Percentiles rank a stretch among this genome's conserved stretches.
Evolutionary conservation across 35 echinoderm and acorn worm genomes (phyloP).

Genomic region (Diadema setosum): DNA sequence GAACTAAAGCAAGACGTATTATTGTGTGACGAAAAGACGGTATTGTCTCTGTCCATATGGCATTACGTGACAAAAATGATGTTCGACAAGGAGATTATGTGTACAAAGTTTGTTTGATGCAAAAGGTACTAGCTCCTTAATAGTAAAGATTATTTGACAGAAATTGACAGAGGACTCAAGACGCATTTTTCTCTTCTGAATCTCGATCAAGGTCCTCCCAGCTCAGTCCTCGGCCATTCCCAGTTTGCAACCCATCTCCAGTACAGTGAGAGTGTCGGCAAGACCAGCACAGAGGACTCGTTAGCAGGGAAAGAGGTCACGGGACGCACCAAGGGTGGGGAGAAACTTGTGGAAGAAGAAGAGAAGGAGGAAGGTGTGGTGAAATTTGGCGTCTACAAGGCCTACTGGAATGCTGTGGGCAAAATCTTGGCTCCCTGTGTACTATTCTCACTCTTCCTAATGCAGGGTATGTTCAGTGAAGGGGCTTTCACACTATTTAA

Average conservation of each 20-base stretch:
- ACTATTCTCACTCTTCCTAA: conserved; percentile 69
- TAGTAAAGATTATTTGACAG: too few species aligned
- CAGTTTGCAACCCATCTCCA: conserved; percentile 20
- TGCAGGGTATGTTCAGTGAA: conserved; percentile 73
- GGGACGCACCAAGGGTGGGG: background rate
- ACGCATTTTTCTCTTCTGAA: too few species aligned
- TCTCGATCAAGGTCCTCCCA: conserved; percentile 85
- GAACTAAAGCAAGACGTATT: too few species aligned
- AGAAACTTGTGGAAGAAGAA: conserved; percentile 85
- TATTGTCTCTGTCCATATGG: too few species aligned
- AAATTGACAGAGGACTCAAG: too few species aligned
- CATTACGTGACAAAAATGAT: too few species aligned
- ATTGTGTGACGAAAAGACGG: too few species aligned
- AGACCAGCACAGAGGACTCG: background rate
- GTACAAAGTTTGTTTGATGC: too few species aligned
- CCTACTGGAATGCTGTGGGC: conserved; percentile 96
- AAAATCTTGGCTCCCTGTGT: conserved; percentile 48
- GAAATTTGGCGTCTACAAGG: conserved; percentile 79
- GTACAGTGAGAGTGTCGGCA: conserved; percentile 15
- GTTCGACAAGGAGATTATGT: too few species aligned
- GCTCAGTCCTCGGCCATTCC: conserved; percentile 43
- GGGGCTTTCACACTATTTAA: background rate
- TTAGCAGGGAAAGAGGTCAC: background rate
- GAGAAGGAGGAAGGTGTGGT: conserved; percentile 89
- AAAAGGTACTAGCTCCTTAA: too few species aligned